Conservation (phyloP, 1,140 invertebrate genomes). For the Elysia chlorotica region DNA sequence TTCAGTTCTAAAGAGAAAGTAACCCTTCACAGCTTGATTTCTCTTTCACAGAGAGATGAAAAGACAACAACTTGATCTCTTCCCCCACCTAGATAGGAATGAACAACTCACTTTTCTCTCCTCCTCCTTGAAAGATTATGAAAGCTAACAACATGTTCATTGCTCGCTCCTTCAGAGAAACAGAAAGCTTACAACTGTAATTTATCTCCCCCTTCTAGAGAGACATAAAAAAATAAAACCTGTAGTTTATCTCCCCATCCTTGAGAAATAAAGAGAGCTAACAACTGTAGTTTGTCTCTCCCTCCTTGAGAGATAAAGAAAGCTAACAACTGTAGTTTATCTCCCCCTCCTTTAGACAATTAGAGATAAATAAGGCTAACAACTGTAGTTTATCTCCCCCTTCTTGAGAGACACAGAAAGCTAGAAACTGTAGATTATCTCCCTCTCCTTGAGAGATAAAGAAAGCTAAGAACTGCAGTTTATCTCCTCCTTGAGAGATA, state of each 20-base stretch:
- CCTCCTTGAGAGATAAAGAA: background rate
- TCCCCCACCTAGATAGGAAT: too few relatives aligned
- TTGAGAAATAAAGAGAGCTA: too few relatives aligned
- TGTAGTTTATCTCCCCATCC: slow-evolving; percentile 48
- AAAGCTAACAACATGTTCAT: slow-evolving; percentile 24
- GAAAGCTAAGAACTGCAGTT: too few relatives aligned
- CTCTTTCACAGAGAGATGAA: too few relatives aligned
- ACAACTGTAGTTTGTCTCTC: too few relatives aligned
- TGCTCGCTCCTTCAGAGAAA: slow-evolving; percentile 50
- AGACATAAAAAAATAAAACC: background rate
- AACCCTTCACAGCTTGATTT: too few relatives aligned
- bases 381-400: too few relatives aligned
- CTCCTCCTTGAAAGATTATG: background rate
- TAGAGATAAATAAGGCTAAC: too few relatives aligned
- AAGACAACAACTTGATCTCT: too few relatives aligned
- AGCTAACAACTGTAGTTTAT: slow-evolving; percentile 34
- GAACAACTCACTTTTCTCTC: too few relatives aligned
- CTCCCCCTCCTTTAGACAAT: slow-evolving; percentile 51
- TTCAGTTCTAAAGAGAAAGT: too few relatives aligned
- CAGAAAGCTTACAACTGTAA: too few relatives aligned
- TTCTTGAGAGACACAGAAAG: background rate
- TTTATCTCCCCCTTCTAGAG: background rate
- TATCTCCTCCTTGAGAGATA: background rate
- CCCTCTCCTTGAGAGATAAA: slow-evolving; percentile 53
- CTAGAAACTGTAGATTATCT: slow-evolving; percentile 35